Percentiles rank a stretch among this genome's conserved stretches.
Evolutionary conservation across 2,797 vertebrate genomes (phyloP).

Genomic region (Oryzias dopingdopingensis): DNA sequence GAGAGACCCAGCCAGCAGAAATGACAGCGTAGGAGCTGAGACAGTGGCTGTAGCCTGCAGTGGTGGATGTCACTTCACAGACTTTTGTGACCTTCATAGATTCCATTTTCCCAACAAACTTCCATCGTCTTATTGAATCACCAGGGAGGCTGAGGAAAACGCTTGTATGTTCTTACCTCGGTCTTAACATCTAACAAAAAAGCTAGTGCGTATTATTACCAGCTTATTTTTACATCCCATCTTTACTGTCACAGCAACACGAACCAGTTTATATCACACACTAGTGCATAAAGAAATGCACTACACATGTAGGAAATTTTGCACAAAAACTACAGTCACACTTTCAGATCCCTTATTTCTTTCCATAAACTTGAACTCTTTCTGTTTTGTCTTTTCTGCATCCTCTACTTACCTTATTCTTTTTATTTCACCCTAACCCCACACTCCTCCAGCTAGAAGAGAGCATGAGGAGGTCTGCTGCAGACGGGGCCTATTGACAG

Average conservation of each 20-base stretch:
- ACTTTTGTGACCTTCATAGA: slow-evolving; percentile 71
- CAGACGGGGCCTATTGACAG: slow-evolving; percentile 89
- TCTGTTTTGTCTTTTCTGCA: slow-evolving; percentile 23
- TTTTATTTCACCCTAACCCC: slow-evolving; percentile 33
- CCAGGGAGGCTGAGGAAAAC: slow-evolving; percentile 23
- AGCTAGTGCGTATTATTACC: slow-evolving; percentile 54
- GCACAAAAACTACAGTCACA: background rate
- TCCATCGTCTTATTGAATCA: slow-evolving; percentile 66
- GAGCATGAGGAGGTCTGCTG: slow-evolving; percentile 72
- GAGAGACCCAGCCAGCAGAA: slow-evolving; percentile 58
- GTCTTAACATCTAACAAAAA: slow-evolving; percentile 51
- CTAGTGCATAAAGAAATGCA: slow-evolving; percentile 20
- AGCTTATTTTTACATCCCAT: slow-evolving; percentile 51
- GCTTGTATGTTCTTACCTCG: background rate
- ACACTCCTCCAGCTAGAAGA: slow-evolving; percentile 41
- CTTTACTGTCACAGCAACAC: slow-evolving; percentile 57
- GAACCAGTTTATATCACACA: slow-evolving; percentile 51
- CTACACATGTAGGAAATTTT: too few relatives aligned
- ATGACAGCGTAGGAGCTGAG: slow-evolving; percentile 58
- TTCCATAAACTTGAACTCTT: slow-evolving; percentile 1
- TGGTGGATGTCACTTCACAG: slow-evolving; percentile 61
- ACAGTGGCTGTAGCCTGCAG: slow-evolving; percentile 62
- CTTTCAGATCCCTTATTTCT: slow-evolving; percentile 1
- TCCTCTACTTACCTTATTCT: slow-evolving; percentile 28
- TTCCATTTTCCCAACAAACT: slow-evolving; percentile 62